Evolutionary conservation across 2,113 vertebrate species (phyloP).

Genomic region (Megalops atlanticus): DNA sequence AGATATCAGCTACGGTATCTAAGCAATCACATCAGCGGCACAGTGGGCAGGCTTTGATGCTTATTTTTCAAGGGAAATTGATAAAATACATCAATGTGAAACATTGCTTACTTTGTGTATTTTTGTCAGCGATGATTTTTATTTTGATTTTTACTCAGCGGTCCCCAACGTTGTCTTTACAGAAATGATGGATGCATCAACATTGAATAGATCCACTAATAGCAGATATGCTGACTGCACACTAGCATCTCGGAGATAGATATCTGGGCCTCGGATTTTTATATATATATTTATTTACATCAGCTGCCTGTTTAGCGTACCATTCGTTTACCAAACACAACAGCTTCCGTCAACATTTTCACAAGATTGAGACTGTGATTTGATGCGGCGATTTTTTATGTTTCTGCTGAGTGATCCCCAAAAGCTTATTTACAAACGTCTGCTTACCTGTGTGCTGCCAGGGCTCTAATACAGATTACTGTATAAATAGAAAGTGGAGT

Average conservation of each 20-base stretch:
- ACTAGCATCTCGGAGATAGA: neutral
- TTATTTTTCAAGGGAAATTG: conserved; percentile 4
- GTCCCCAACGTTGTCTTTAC: neutral
- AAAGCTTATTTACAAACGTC: neutral
- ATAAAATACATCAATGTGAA: neutral
- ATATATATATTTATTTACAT: neutral
- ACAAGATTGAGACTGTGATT: neutral
- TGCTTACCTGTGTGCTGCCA: neutral
- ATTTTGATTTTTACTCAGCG: neutral
- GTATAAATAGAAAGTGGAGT: neutral
- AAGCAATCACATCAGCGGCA: conserved; percentile 1
- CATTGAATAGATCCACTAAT: neutral
- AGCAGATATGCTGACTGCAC: neutral
- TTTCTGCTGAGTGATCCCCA: neutral
- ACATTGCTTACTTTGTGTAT: neutral
- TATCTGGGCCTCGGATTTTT: neutral
- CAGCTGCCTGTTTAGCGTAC: neutral
- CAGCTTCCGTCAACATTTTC: conserved; percentile 6
- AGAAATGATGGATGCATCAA: neutral
- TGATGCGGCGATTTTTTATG: no score
- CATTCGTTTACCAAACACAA: conserved; percentile 2
- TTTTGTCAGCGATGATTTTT: neutral
- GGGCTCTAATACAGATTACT: neutral
- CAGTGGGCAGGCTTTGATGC: neutral
- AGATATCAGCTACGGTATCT: conserved; percentile 6